Evolutionary conservation across 2,113 vertebrate species (phyloP), one percentile per base, ranked within the genome.

Genomic region (Prinia subflava): DNA sequence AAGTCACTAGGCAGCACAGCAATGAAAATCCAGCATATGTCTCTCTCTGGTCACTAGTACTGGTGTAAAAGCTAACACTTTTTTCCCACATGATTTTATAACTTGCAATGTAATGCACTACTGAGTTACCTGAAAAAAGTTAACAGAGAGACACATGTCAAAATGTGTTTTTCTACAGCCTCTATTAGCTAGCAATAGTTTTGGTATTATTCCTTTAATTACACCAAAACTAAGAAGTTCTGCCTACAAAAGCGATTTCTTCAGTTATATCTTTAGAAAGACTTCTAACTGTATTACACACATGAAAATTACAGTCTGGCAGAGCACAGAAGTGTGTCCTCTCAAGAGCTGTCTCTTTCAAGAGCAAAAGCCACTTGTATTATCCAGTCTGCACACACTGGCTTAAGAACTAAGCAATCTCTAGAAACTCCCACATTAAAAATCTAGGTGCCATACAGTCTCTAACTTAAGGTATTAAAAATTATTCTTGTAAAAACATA

Each of bases 11-110:
- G 86, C 84, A 89, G 63, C 80, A 83, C 28, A 24, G 21, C 24
- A 59, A 68, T 23, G 68, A 90, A 94, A 93, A 97, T 62, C 59
- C 18, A 89, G 93, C 28, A 11, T 86, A 87, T 11, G 23, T 93
- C 83, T 92, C 68, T 59, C 73, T 89, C 92, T 93, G 78, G 50
- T 77, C 92, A 97, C 83, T 91, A 87, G 55, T 69, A 89, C 46
- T 57, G 47, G 37, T 95, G 55, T 69, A 90, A 80, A 92, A 83
- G 6, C 11, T 28, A 42, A 47, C 14, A 16, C 5, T 31, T 82
- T 82, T 73, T 76, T 50, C 30, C 15, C 31, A 24, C 10, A 1
- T 8, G 6, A 21, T 92, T 96, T 97, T 95, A 95, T 62, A 89
- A 14, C 31, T 80, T 93, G 33, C 30, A 86, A 56, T 63, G 22